Conservation (phyloP, 2,797 vertebrate genomes). For the Sebastes itinus region DNA sequence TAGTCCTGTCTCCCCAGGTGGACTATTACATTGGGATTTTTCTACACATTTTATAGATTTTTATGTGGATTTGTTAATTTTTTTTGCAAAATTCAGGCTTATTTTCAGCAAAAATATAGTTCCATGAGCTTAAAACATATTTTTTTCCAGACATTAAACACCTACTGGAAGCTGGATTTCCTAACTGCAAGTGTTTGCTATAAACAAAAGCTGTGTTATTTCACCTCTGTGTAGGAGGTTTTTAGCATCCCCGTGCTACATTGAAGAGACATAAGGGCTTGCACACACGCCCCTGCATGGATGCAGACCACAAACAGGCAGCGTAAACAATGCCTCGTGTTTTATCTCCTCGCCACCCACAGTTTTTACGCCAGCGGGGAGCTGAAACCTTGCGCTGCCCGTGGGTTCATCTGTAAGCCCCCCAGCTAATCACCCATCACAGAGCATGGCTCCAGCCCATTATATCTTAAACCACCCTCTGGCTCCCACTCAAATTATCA, state of each 20-base stretch:
- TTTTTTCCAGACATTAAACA: background rate
- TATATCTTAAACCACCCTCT: slow-evolving; percentile 53
- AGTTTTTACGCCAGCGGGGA: slow-evolving; percentile 68
- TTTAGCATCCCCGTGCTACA: slow-evolving; percentile 51
- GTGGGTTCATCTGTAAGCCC: slow-evolving; percentile 53
- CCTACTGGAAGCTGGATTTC: background rate
- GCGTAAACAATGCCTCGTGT: slow-evolving; percentile 74
- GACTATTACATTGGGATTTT: background rate
- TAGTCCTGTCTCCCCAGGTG: slow-evolving; percentile 9
- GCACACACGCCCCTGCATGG: slow-evolving; percentile 40
- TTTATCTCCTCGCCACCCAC: slow-evolving; percentile 83
- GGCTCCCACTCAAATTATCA: slow-evolving; percentile 67
- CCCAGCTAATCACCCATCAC: slow-evolving; percentile 68
- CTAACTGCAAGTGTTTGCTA: background rate
- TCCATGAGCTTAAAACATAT: background rate
- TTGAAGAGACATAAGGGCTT: slow-evolving; percentile 59
- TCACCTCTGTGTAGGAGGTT: slow-evolving; percentile 41
- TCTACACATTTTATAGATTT: background rate
- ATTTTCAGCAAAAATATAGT: background rate
- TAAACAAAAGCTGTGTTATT: slow-evolving; percentile 45
- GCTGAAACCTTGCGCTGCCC: slow-evolving; percentile 62
- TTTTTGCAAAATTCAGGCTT: background rate
- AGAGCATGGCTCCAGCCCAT: slow-evolving; percentile 55
- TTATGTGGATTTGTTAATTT: background rate
- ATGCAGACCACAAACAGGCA: slow-evolving; percentile 75